Evolutionary conservation across 92 coral and sea anemone genomes (phyloP), one percentile per base, ranked within the genome.

Genomic region (Isaurus tuberculatus): DNA sequence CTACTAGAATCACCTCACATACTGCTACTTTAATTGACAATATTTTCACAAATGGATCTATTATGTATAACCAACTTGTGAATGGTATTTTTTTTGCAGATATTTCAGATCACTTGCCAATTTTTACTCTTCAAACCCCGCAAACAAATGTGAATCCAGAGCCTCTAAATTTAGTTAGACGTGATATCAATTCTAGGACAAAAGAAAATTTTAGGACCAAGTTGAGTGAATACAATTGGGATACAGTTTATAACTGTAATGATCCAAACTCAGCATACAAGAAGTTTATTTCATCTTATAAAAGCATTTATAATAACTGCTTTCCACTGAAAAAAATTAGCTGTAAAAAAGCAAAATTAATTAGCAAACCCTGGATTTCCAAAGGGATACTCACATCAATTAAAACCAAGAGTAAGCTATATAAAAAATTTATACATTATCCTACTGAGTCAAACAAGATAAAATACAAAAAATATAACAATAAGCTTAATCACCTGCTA

Each of bases 361-460:
- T 57, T 5, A 57, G 61, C 61, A 51, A 51, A 57, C 65, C 65
- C 26, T 57, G 28, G 65, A 57, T 57, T 57, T 57, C 65, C 9
- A 57, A 57, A 57, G 65, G 65, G 65, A 16, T 57, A 23, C 26
- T 57, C 8, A 57, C 25, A 0, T 57, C 0, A 57, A n/a, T 57
- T 57, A 57, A 57, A 57, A 57, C 65, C 25, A 57, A 57, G 65
- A 57, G 65, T 57, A 23, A 57, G n/a, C 65, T 57, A n/a, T 57
- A 57, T 57, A 57, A 57, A 57, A 23, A 4, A 57, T 16, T 57
- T 19, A 26, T 57, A 57, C 65, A 23, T 5, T 57, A 23, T 57
- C 27, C 65, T 5, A n/a, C 65, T 16, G 28, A 57, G 28, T 57
- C 28, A n/a, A 57, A 57, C 9, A 57, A 57, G 28, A 3, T n/a